phyloP scores from a whole-genome alignment of 2,113 vertebrate species.

The Lutjanus erythropterus region DNA sequence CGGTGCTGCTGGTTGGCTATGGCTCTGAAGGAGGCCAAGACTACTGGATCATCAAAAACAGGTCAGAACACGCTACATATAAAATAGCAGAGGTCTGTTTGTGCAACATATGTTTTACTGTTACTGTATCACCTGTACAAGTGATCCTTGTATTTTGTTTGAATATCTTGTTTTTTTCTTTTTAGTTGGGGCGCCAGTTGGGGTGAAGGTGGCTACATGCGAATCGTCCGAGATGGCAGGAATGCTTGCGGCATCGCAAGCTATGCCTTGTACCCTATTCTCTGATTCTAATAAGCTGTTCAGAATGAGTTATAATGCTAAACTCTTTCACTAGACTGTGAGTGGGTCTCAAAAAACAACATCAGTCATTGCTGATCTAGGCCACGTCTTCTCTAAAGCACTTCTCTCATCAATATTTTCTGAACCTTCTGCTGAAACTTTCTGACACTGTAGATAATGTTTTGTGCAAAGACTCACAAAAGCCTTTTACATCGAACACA shows the following conservation, averaged over 20 bases:
- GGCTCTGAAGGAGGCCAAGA: slow-evolving; percentile 82
- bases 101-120: accelerated
- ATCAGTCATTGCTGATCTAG: neutral
- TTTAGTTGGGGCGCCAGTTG: slow-evolving; percentile 84
- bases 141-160: neutral
- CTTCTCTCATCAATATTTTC: neutral
- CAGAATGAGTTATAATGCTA: neutral
- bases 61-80: slow-evolving; percentile 56
- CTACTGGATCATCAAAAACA: slow-evolving; percentile 88
- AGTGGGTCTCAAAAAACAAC: neutral
- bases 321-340: neutral
- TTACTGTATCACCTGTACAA: neutral
- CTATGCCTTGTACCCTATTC: slow-evolving; percentile 84
- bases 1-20: slow-evolving; percentile 84
- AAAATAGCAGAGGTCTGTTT: neutral
- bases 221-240: slow-evolving; percentile 76
- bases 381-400: neutral
- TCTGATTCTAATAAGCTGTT: slow-evolving; percentile 64
- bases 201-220: slow-evolving; percentile 87
- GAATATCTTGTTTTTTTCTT: neutral
- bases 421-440: slow-evolving; percentile 1
- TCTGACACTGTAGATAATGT: slow-evolving; percentile 13
- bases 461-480: neutral
- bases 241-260: slow-evolving; percentile 85
- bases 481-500: slow-evolving; percentile 16